Percentiles rank a stretch among this genome's conserved stretches.
These are phyloP conservation scores for Crenuchus spilurus DNA, from an alignment of 2,797 vertebrate species.

Conservation along the genomic window DNA sequence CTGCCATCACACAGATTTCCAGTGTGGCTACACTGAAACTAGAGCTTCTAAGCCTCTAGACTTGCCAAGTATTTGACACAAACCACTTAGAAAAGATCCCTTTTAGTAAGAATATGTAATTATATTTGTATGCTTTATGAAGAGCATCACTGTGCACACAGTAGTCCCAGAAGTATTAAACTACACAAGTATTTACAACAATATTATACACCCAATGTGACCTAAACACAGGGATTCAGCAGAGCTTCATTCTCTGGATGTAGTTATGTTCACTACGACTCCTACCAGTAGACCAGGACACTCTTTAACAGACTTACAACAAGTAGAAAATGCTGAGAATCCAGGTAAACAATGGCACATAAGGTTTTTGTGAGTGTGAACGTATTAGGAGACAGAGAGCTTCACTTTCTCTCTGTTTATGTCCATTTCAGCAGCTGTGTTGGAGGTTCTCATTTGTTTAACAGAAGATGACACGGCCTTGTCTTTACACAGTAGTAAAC, in stretches of 20 bases:
- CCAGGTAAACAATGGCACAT: constrained; percentile 42
- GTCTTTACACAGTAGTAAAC: constrained; percentile 63
- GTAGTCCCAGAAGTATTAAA: constrained; percentile 20
- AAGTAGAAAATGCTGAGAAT: constrained; percentile 44
- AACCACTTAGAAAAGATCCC: constrained; percentile 40
- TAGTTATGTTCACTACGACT: constrained; percentile 65
- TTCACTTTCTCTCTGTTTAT: constrained; percentile 67
- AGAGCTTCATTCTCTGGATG: constrained; percentile 44
- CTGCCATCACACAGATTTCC: constrained; percentile 30
- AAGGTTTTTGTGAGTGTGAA: constrained; percentile 43
- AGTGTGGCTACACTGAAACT: constrained; percentile 31
- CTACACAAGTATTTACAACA: too few relatives aligned
- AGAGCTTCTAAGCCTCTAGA: constrained; percentile 22
- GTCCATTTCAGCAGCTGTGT: constrained; percentile 66
- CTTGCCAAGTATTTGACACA: constrained; percentile 33
- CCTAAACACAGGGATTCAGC: constrained; percentile 28
- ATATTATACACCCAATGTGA: too few relatives aligned
- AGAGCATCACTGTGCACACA: neutral
- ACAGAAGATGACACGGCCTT: constrained; percentile 67
- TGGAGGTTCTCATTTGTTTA: constrained; percentile 79
- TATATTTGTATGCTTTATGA: constrained; percentile 10
- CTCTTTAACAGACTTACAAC: constrained; percentile 17
- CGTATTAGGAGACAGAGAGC: constrained; percentile 60
- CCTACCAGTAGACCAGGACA: constrained; percentile 48
- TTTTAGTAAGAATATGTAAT: constrained; percentile 22